Evolutionary conservation across 2,113 vertebrate species (phyloP).

Genomic region (Paraplagusia blochii): DNA sequence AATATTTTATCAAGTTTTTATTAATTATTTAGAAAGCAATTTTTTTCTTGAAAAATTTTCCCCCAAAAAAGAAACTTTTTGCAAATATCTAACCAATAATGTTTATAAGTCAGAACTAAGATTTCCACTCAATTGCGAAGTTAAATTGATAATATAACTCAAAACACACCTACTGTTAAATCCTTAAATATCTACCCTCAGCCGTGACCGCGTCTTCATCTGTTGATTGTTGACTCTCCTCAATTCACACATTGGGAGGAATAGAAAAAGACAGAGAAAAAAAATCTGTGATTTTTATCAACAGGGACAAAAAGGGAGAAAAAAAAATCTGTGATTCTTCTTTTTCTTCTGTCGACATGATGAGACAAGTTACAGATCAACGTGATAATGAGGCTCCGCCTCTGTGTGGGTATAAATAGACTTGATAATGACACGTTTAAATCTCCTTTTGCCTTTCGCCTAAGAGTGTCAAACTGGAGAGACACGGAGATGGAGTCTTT

Average conservation of each 20-base stretch:
- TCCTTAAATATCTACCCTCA: too few species aligned
- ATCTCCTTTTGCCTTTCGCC: constrained; percentile 54
- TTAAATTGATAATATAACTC: too few species aligned
- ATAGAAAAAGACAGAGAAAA: background rate
- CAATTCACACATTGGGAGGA: constrained; percentile 58
- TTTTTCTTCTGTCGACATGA: constrained; percentile 43
- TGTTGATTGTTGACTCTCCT: constrained; percentile 62
- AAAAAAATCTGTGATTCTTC: constrained; percentile 23
- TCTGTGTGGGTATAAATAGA: constrained; percentile 74
- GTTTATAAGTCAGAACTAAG: too few species aligned
- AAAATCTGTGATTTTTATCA: constrained; percentile 29
- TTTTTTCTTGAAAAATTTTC: too few species aligned
- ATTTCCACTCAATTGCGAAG: too few species aligned
- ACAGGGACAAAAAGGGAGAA: constrained; percentile 37
- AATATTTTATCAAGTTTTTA: too few species aligned
- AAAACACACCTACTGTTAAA: too few species aligned
- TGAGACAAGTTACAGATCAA: constrained; percentile 54
- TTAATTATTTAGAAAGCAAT: too few species aligned
- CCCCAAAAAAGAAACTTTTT: too few species aligned
- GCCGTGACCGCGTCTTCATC: constrained; percentile 17
- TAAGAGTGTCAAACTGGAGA: constrained; percentile 46
- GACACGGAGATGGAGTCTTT: constrained; percentile 17
- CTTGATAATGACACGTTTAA: constrained; percentile 74
- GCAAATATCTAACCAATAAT: too few species aligned
- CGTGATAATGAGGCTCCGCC: constrained; percentile 74